Percentiles rank a stretch among this genome's conserved stretches.
Conservation (phyloP, 2,797 vertebrate genomes). For the Cercopithecus mitis region DNA sequence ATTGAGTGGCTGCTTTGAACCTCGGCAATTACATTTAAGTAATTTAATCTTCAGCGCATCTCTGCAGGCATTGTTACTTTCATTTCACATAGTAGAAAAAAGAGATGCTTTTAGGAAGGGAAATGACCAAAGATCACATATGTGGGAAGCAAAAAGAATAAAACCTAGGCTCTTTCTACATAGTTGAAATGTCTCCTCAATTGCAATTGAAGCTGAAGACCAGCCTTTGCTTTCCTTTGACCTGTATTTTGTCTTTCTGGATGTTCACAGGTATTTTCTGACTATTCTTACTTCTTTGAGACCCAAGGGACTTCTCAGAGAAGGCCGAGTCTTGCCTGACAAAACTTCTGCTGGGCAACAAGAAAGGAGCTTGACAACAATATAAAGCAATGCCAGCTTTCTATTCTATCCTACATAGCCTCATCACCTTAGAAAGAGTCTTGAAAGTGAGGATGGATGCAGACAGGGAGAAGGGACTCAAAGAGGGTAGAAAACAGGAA, state of each 20-base stretch:
- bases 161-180: neutral
- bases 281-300: neutral
- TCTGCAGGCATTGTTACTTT: neutral
- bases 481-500: neutral
- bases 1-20: neutral
- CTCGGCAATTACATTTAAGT: neutral
- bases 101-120: neutral
- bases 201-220: neutral
- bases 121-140: neutral
- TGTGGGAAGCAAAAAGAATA: neutral
- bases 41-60: neutral
- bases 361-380: neutral
- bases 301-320: neutral
- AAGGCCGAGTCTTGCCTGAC: neutral
- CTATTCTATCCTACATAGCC: neutral
- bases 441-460: neutral
- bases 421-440: neutral
- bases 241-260: neutral
- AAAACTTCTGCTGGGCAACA: neutral
- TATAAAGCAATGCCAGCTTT: neutral
- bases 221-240: neutral
- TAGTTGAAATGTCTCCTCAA: neutral
- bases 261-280: neutral
- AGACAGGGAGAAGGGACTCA: neutral
- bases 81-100: neutral